Evolutionary conservation across 2,888 invertebrate genomes (phyloP), one percentile per base, ranked within the genome.

Genomic region (Frankliniella fusca): DNA sequence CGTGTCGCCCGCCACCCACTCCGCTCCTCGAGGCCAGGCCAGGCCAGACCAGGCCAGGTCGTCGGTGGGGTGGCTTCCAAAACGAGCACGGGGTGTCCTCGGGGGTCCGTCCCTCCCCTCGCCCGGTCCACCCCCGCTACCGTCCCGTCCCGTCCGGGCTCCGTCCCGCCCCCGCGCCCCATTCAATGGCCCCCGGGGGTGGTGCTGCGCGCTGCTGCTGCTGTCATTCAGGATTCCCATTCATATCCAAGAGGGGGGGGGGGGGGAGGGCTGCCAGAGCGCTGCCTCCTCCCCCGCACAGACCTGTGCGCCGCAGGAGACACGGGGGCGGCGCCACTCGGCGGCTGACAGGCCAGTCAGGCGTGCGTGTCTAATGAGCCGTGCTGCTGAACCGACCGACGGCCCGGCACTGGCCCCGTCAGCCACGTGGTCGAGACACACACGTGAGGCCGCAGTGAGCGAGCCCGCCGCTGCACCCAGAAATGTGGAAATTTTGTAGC

Each of bases 141-240:
- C 50, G 50, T 9, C 15, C 50, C 54, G 15, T 18, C 54, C 54
- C 18, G 54, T 50, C 50, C 50, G 50, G 10, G 18, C 38, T 15
- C 54, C 54, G 18, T 54, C 54, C 54, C 18, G 18, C 20, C 54
- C 54, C 54, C 54, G 11, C 54, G 54, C 7, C 20, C 18, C 54
- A 54, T 38, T 38, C 38, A 38, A 38, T 38, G 54, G 15, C 15
- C 20, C 5, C 18, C 20, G 54, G 70, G 70, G 70, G 70, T 3
- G 70, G 70, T 9, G 27, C 54, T 12, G 54, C 18, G 54, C 15
- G 54, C 54, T 54, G 54, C 18, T 54, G 38, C 54, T 54, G 54
- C 70, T 76, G 70, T 76, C 70, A 76, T 76, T 76, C 27, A 76
- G 70, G 12, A 76, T 12, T 76, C 70, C 27, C 70, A 76, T 76